Conservation (phyloP, 2,888 invertebrate genomes). For the Leucoptera coffeella region DNA sequence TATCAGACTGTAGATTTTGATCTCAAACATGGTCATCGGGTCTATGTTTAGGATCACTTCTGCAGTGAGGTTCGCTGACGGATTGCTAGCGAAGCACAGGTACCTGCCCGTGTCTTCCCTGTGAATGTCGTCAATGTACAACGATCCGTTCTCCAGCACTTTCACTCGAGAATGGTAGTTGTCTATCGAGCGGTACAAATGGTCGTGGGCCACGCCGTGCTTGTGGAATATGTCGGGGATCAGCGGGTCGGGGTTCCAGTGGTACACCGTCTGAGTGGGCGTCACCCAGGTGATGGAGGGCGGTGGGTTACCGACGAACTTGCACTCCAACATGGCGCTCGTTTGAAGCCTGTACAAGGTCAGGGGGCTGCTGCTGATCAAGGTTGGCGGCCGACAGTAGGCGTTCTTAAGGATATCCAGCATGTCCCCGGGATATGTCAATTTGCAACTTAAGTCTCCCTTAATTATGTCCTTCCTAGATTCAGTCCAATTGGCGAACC, state of each 20-base stretch:
- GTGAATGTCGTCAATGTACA: constrained; percentile 64
- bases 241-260: constrained; percentile 70
- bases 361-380: constrained; percentile 56
- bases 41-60: constrained; percentile 76
- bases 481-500: constrained; percentile 58
- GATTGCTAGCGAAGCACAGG: constrained; percentile 80
- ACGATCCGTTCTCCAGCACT: constrained; percentile 70
- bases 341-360: constrained; percentile 58
- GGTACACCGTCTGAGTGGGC: constrained; percentile 63
- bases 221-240: constrained; percentile 61
- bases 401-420: constrained; percentile 63
- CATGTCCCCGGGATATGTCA: constrained; percentile 64
- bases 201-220: constrained; percentile 58
- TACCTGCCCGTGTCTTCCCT: constrained; percentile 81
- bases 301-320: constrained; percentile 67
- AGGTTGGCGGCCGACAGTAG: constrained; percentile 61
- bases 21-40: constrained; percentile 75
- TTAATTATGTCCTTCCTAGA: constrained; percentile 38
- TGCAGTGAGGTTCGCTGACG: constrained; percentile 70
- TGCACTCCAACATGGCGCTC: constrained; percentile 70
- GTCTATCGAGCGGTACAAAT: constrained; percentile 35
- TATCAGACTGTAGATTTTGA: constrained; percentile 77
- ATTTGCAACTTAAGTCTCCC: constrained; percentile 60
- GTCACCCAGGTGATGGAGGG: constrained; percentile 85
- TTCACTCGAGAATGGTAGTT: constrained; percentile 51